phyloP scores from a whole-genome alignment of 2,113 vertebrate genomes.

The Zosterops hypoxanthus region DNA sequence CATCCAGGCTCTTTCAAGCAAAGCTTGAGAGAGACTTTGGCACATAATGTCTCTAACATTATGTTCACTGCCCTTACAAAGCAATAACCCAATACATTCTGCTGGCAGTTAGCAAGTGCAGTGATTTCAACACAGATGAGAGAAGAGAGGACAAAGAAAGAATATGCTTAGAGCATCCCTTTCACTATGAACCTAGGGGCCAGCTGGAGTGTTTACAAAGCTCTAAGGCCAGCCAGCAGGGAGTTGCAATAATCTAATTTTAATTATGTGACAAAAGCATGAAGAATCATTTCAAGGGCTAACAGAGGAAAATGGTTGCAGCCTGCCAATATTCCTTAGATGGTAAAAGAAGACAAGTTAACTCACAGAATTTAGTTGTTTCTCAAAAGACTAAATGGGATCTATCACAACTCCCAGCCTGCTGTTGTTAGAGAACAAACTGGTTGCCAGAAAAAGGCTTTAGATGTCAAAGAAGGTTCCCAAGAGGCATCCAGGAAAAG shows the following conservation, averaged over 20 bases:
- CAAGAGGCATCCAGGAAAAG: constrained; percentile 8
- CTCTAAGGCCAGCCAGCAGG: constrained; percentile 72
- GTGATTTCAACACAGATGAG: constrained; percentile 61
- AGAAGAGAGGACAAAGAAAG: constrained; percentile 51
- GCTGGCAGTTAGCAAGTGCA: constrained; percentile 63
- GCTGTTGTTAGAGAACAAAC: constrained; percentile 46
- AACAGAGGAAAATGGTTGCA: constrained; percentile 72
- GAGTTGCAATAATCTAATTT: constrained; percentile 82
- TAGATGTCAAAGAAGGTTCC: constrained; percentile 39
- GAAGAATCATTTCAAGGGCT: constrained; percentile 79
- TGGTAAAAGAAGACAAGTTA: constrained; percentile 76
- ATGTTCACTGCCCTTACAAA: constrained; percentile 65
- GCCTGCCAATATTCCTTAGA: constrained; percentile 78
- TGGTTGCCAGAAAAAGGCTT: constrained; percentile 29
- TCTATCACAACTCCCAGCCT: constrained; percentile 49
- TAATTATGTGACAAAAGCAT: constrained; percentile 83
- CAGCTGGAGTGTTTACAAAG: constrained; percentile 78
- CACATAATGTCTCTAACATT: constrained; percentile 46
- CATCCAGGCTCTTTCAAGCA: constrained; percentile 55
- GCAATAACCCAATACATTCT: constrained; percentile 63
- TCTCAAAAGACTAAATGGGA: constrained; percentile 64
- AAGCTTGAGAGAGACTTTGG: constrained; percentile 58
- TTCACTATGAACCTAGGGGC: constrained; percentile 68
- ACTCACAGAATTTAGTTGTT: constrained; percentile 66
- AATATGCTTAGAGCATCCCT: constrained; percentile 69